Evolutionary conservation across 2,797 vertebrate species (phyloP).

Genomic region (Xerus rutilus): DNA sequence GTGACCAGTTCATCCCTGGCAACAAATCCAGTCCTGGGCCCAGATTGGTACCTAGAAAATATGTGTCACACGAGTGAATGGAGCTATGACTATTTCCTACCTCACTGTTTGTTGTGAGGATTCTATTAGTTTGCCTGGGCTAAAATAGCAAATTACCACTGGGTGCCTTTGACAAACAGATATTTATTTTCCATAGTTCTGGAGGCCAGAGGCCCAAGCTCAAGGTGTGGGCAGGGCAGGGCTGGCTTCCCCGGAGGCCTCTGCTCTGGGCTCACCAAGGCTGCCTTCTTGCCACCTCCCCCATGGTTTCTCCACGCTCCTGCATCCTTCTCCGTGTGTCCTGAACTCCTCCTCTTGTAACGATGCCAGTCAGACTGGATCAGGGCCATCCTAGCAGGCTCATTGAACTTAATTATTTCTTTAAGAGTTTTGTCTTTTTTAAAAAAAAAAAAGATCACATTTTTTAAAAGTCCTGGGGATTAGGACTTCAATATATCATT

Average conservation of each 20-base stretch:
- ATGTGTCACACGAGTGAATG: not conserved
- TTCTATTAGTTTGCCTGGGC: not conserved
- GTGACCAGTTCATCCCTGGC: not conserved
- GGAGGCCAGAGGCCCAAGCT: not conserved
- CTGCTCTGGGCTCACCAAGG: not conserved
- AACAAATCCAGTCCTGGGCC: not conserved
- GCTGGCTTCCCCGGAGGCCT: not conserved
- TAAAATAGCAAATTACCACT: not conserved
- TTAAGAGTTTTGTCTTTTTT: not conserved
- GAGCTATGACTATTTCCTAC: not conserved
- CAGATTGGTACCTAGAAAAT: not conserved
- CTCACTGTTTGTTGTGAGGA: not conserved
- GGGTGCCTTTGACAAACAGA: not conserved
- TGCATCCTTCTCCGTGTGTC: not conserved
- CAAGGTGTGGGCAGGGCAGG: no score
- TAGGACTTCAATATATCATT: not conserved
- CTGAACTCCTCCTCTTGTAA: not conserved
- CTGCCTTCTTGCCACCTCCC: not conserved
- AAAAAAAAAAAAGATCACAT: not conserved
- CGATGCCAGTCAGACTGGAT: not conserved
- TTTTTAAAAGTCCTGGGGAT: not conserved
- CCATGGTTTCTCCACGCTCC: not conserved
- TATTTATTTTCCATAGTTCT: not conserved
- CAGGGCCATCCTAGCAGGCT: not conserved
- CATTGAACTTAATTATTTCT: not conserved